Base-by-base conservation (phyloP, 2,113 vertebrate species). In the Mobula hypostoma region DNA sequence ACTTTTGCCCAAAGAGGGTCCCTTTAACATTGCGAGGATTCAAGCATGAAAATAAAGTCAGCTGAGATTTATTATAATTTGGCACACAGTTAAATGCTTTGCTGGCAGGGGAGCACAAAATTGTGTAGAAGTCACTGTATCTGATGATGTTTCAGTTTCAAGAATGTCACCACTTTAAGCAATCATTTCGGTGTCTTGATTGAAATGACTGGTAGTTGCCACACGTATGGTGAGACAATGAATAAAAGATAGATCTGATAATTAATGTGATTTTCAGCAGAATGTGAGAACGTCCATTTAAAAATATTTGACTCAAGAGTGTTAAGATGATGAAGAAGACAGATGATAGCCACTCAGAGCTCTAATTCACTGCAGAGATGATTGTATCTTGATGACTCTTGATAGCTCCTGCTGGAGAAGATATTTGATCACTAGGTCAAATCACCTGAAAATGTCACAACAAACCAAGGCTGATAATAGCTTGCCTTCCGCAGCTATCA, bases 381-480 rank as follows among this genome's bases (percentile, higher is more conserved):
- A 74, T 93, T 72, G 68, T 93, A 72, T 72, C 36, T 93, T 74
- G 74, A 74, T 72, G 85, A 48, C 68, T 74, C 32, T 93, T 93
- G 90, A 72, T 74, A 93, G 90, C 68, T 93, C 85, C 58, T 66
- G 63, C 85, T 90, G 85, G 32, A 36, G 66, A 63, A 93, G 90
- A 63, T 40, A 48, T 40, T 56, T 93, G 68, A 72, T 93, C 9
- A 74, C 70, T 72, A 48, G 32, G 36, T 74, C 36, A 74, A 74
- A 74, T 93, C 56, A 56, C 91, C 11, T 27, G 17, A 32, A 66
- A 76, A 48, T 40, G 91, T 72, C 91, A 93, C 70, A 93, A 74
- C 68, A 74, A 48, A 93, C 36, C 68, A 14, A 56, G 21, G 32
- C 36, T 74, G 91, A 93, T 93, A 74, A 76, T 74, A 36, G 29